These are phyloP conservation scores for Synchiropus splendidus DNA, from an alignment of 2,113 vertebrate species.

Conservation along the genomic window DNA sequence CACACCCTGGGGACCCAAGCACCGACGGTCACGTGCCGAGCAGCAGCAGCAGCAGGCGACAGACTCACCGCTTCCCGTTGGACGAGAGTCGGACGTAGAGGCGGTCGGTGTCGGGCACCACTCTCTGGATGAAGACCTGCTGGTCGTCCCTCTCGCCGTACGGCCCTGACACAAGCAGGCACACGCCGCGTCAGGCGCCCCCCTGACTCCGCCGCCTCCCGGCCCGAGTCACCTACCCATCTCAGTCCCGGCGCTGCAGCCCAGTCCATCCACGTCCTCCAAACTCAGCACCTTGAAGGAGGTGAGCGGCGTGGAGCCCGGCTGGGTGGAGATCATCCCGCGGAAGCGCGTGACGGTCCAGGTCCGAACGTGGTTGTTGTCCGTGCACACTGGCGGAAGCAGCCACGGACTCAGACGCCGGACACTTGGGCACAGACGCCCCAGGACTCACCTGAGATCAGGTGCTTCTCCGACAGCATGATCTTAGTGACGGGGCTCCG, in stretches of 20 bases:
- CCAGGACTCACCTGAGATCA: slow-evolving; percentile 69
- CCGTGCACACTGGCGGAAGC: slow-evolving; percentile 73
- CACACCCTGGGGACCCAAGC: slow-evolving; percentile 67
- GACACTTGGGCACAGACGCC: not conserved
- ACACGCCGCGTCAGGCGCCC: not conserved
- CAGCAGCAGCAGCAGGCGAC: not conserved
- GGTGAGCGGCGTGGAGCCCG: slow-evolving; percentile 81
- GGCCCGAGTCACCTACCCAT: slow-evolving; percentile 60
- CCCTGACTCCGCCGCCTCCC: not conserved
- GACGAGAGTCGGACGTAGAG: slow-evolving; percentile 83
- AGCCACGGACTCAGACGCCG: not conserved
- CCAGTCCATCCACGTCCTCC: slow-evolving; percentile 73
- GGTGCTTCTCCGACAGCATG: slow-evolving; percentile 87
- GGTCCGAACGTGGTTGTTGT: slow-evolving; percentile 85
- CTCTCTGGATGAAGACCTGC: slow-evolving; percentile 87
- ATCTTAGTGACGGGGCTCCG: slow-evolving; percentile 87
- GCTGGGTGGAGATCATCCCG: slow-evolving; percentile 91
- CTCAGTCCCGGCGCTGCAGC: slow-evolving; percentile 77
- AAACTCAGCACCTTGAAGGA: slow-evolving; percentile 86
- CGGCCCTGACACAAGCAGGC: slow-evolving; percentile 63
- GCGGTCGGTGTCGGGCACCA: slow-evolving; percentile 79
- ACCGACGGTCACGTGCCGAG: not conserved
- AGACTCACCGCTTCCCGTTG: slow-evolving; percentile 71
- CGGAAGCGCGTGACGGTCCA: slow-evolving; percentile 90
- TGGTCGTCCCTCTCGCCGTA: slow-evolving; percentile 85